phyloP scores from a whole-genome alignment of 2,797 vertebrate species.

The Rallus crepitans region DNA sequence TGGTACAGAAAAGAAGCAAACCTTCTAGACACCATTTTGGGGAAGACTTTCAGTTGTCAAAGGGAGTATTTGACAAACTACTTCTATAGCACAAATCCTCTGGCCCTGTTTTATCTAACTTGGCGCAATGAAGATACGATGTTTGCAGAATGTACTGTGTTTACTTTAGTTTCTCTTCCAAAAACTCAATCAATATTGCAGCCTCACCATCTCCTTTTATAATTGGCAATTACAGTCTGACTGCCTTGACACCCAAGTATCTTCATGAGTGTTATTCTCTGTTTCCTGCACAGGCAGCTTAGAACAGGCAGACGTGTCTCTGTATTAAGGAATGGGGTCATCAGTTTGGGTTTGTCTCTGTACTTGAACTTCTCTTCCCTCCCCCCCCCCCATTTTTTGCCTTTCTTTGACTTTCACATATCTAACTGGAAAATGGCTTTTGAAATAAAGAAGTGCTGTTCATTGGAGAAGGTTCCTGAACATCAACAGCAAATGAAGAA shows the following conservation, averaged over 20 bases:
- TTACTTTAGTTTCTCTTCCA: constrained; percentile 50
- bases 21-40: neutral
- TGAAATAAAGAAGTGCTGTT: neutral
- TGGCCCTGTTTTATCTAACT: constrained; percentile 58
- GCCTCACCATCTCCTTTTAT: constrained; percentile 36
- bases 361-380: neutral
- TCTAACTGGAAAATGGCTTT: neutral
- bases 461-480: neutral
- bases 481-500: neutral
- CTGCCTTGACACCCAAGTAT: constrained; percentile 9
- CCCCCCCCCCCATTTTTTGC: neutral
- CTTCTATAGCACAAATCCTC: constrained; percentile 37
- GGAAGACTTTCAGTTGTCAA: constrained; percentile 41
- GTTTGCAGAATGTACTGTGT: constrained; percentile 50
- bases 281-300: neutral
- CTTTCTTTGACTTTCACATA: neutral
- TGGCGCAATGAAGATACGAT: constrained; percentile 42
- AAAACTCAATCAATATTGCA: constrained; percentile 63
- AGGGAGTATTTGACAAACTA: constrained; percentile 50
- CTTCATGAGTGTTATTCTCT: neutral
- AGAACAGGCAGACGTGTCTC: neutral
- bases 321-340: neutral
- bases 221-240: constrained; percentile 52
- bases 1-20: neutral
- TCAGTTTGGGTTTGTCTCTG: neutral